Evolutionary conservation across 1,140 invertebrate species (phyloP).

Genomic region (Tetramorium parvispinum): DNA sequence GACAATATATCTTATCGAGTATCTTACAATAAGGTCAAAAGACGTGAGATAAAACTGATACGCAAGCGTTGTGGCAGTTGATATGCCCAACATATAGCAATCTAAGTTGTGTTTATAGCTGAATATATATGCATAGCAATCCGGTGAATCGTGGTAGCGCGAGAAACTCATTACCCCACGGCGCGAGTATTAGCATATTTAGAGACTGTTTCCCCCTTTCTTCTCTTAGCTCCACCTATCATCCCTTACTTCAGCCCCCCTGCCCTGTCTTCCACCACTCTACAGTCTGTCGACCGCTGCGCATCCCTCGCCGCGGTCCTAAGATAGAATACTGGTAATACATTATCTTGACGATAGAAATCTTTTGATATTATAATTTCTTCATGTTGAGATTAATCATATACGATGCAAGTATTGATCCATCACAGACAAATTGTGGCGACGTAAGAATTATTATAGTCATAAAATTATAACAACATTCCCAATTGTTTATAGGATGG

Average conservation of each 20-base stretch:
- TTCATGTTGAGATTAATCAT: not conserved
- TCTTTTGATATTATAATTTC: conserved; percentile 1
- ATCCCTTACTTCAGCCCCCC: conserved; percentile 61
- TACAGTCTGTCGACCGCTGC: conserved; percentile 2
- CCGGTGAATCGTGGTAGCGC: conserved; percentile 78
- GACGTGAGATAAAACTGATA: conserved; percentile 41
- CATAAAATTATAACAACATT: not conserved
- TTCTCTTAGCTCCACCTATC: conserved; percentile 63
- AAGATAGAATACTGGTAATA: not conserved
- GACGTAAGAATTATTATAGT: not conserved
- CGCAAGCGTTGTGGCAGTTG: conserved; percentile 55
- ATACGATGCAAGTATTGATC: not conserved
- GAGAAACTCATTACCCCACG: conserved; percentile 84
- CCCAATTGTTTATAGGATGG: not conserved
- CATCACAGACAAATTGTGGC: not conserved
- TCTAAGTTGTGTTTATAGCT: conserved; percentile 84
- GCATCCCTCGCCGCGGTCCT: conserved; percentile 8
- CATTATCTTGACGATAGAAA: not conserved
- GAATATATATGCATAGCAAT: conserved; percentile 85
- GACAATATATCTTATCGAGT: not conserved
- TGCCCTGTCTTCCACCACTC: conserved; percentile 44
- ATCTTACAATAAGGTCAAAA: conserved; percentile 14
- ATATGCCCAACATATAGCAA: conserved; percentile 79
- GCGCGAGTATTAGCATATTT: conserved; percentile 84
- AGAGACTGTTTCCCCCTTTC: conserved; percentile 77